phyloP scores from a whole-genome alignment of 2,113 vertebrate species.

The Ameiurus melas region DNA sequence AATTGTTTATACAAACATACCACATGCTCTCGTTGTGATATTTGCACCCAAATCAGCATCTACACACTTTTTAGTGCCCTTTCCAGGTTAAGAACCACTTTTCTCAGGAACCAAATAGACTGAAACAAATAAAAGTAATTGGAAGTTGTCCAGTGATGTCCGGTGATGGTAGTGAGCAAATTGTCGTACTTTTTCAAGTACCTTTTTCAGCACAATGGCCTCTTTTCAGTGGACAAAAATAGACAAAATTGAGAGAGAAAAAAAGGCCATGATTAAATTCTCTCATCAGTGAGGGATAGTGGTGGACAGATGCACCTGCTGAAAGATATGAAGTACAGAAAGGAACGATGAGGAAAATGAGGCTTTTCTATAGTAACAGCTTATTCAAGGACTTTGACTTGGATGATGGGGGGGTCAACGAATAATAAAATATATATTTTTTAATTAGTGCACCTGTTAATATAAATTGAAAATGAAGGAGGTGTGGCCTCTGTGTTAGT shows the following conservation, averaged over 20 bases:
- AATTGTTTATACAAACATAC: background rate
- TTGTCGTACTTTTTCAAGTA: background rate
- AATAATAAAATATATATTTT: background rate
- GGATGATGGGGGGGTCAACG: accelerated
- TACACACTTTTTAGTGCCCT: background rate
- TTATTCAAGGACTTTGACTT: too few species aligned
- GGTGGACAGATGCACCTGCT: background rate
- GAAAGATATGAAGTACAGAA: background rate
- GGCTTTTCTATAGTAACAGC: background rate
- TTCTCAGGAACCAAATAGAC: background rate
- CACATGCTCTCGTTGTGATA: too few species aligned
- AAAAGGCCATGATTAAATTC: background rate
- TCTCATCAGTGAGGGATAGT: too few species aligned
- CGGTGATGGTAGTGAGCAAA: background rate
- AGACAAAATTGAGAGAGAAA: background rate
- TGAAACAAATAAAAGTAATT: slow-evolving; percentile 5
- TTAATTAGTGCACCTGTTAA: background rate
- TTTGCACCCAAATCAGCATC: background rate
- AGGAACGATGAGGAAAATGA: too few species aligned
- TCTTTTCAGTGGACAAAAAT: background rate
- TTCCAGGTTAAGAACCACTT: background rate
- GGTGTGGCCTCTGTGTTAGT: background rate
- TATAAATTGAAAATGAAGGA: background rate
- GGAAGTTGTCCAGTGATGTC: background rate
- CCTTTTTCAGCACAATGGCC: background rate